phyloP scores from a whole-genome alignment of 2,888 invertebrate genomes.

The Mythimna albipuncta region DNA sequence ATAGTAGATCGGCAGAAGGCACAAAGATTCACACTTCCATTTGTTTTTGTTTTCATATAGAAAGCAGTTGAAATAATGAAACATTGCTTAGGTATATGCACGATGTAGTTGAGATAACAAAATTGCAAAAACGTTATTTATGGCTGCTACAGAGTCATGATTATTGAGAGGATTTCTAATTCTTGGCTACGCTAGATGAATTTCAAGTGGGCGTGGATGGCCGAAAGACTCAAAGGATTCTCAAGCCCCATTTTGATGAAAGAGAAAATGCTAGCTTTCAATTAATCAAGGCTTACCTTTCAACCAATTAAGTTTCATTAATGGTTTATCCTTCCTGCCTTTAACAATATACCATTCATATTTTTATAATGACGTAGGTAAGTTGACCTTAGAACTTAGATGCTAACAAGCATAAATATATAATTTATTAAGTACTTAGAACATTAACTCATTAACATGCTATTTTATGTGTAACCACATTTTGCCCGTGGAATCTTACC shows the following conservation, averaged over 20 bases:
- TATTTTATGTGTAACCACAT: conserved; percentile 3
- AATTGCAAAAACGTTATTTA: conserved; percentile 18
- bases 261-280: background rate
- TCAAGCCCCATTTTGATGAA: too few relatives aligned
- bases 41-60: background rate
- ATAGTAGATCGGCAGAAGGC: background rate
- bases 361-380: conserved; percentile 5
- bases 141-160: background rate
- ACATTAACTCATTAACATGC: conserved; percentile 14
- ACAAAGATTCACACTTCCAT: background rate
- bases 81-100: background rate
- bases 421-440: conserved; percentile 9
- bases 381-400: background rate
- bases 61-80: background rate
- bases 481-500: background rate
- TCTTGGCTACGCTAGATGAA: background rate
- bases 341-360: background rate
- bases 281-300: background rate
- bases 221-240: too few relatives aligned
- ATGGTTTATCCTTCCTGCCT: background rate
- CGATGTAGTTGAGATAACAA: conserved; percentile 11
- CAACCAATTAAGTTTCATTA: background rate
- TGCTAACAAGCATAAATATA: conserved; percentile 8
- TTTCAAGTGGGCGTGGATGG: background rate
- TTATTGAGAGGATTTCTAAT: conserved; percentile 7